Evolutionary conservation across 1,140 invertebrate genomes (phyloP), one percentile per base, ranked within the genome.

Genomic region (honey bee (Apis mellifera)): DNA sequence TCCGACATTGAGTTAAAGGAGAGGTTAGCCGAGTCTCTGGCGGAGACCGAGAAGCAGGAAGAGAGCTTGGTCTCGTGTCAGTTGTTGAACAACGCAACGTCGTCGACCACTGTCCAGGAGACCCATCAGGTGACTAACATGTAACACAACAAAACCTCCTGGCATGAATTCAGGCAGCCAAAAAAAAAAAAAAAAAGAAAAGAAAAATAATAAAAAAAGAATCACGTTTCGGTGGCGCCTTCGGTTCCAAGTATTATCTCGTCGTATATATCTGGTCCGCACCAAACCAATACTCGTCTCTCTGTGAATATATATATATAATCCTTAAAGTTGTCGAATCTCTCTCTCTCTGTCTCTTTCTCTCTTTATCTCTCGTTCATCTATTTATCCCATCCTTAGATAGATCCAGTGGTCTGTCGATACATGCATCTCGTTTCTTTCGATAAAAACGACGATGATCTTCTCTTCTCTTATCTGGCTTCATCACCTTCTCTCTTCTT

Each of bases 101-200:
- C 79, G 79, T 82, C 83, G 70, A 69, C 85, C 79, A 83, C 72
- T 81, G 71, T 82, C 83, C 85, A 89, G 82, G 86, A 91, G 78
- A 87, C 91, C 86, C 90, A 91, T 76, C 92, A 94, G 93, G 93
- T 94, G 93, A 93, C 90, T 93, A 93, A 91, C 86, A 87, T 87
- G 89, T 86, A 89, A 91, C 88, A 89, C 89, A 89, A n/a, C n/a
- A n/a, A n/a, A n/a, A 91, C 80, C 87, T 92, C 91, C 90, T 92
- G 91, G 93, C 92, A 91, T 92, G 92, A 89, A 88, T 86, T 84
- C 78, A 75, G 85, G 78, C 82, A 80, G 84, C 84, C 86, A 80
- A 90, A 77, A 78, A 76, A 87, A 42, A 7, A 42, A 42, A 42
- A 42, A 0, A 42, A 42, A 42, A 42, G 7, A 42, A 0, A 42